These are phyloP conservation scores for Himantopus leucocephalus DNA, from an alignment of 2,113 vertebrate species.

Conservation along the genomic window DNA sequence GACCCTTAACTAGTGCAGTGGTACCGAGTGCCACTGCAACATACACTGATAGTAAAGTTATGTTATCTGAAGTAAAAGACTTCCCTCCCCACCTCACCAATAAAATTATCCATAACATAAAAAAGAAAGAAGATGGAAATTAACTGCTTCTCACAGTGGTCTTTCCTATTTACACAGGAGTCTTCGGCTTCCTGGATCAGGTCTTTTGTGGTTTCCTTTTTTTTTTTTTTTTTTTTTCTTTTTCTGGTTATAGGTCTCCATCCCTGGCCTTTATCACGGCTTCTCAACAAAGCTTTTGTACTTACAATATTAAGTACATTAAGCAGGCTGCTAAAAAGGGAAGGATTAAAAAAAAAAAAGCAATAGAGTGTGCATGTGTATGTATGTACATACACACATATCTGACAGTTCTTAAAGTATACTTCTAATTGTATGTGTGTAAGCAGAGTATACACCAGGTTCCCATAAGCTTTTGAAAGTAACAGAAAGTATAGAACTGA, in stretches of 20 bases:
- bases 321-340: background rate
- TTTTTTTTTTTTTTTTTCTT: too few relatives aligned
- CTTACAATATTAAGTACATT: background rate
- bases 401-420: background rate
- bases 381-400: background rate
- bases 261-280: background rate
- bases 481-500: background rate
- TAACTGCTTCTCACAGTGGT: background rate
- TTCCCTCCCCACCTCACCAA: background rate
- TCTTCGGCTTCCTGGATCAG: background rate
- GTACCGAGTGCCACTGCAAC: background rate
- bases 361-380: rapidly evolving
- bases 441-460: background rate
- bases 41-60: background rate
- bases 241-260: background rate
- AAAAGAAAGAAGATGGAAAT: background rate
- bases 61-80: background rate
- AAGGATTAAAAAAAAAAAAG: background rate
- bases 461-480: background rate
- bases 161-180: background rate
- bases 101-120: background rate
- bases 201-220: background rate
- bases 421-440: background rate
- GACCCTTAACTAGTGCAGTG: background rate
- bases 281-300: background rate